phyloP scores from a whole-genome alignment of 2,888 invertebrate genomes.

The Heliconius ethilla region DNA sequence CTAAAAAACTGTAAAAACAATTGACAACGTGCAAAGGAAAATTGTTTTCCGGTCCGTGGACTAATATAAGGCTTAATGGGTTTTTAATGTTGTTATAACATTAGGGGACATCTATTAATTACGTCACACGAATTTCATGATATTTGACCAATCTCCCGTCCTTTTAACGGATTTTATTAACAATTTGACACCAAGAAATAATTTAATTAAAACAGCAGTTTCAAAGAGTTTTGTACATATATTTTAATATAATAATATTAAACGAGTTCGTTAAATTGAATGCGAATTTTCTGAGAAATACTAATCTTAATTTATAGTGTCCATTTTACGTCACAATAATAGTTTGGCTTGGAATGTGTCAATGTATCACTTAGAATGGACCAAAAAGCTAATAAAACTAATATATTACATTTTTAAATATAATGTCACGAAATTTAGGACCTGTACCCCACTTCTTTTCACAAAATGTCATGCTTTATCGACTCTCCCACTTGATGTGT shows the following conservation, averaged over 20 bases:
- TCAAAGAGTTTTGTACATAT: not conserved
- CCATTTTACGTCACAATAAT: too few relatives aligned
- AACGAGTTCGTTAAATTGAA: not conserved
- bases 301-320: too few relatives aligned
- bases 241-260: not conserved
- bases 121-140: too few relatives aligned
- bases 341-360: too few relatives aligned
- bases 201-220: not conserved
- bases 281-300: too few relatives aligned
- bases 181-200: not conserved
- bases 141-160: too few relatives aligned
- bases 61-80: not conserved
- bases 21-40: constrained; percentile 3
- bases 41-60: not conserved
- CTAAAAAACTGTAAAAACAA: constrained; percentile 4
- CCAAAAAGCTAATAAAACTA: too few relatives aligned
- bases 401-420: not conserved
- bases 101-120: not conserved
- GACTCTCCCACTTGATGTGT: too few relatives aligned
- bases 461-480: not conserved
- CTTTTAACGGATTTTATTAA: not conserved
- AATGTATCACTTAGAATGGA: too few relatives aligned
- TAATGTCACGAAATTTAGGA: not conserved
- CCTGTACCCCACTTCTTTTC: not conserved
- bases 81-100: not conserved